Evolutionary conservation across 2,888 invertebrate genomes (phyloP).

Genomic region (Diarsia mendica): DNA sequence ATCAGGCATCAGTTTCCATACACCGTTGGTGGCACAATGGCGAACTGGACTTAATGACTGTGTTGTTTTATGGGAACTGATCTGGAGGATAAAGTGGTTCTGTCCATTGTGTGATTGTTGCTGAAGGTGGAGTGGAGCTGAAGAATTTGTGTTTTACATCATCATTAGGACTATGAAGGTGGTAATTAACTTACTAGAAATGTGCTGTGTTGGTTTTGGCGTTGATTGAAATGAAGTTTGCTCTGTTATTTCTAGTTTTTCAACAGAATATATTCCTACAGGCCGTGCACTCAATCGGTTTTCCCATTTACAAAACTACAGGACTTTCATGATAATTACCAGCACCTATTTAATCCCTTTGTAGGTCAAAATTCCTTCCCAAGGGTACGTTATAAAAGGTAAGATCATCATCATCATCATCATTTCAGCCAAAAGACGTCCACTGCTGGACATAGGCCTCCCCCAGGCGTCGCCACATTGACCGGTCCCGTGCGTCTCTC

Average conservation of each 20-base stretch:
- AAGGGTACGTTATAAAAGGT: too few species aligned
- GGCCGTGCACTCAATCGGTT: too few species aligned
- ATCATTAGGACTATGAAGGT: slow-evolving; percentile 15
- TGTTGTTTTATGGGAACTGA: slow-evolving; percentile 63
- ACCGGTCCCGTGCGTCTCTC: too few species aligned
- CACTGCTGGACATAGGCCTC: too few species aligned
- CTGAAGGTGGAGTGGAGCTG: slow-evolving; percentile 23
- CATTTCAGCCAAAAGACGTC: too few species aligned
- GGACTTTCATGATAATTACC: too few species aligned
- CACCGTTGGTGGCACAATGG: slow-evolving; percentile 46
- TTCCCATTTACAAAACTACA: too few species aligned
- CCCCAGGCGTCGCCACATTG: too few species aligned
- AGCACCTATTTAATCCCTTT: too few species aligned
- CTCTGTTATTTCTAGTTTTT: background rate
- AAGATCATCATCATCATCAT: too few species aligned
- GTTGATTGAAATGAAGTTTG: background rate
- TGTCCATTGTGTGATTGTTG: slow-evolving; percentile 51
- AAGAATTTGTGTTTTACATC: slow-evolving; percentile 55
- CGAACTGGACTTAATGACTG: slow-evolving; percentile 52
- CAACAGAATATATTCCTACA: too few species aligned
- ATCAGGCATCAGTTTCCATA: slow-evolving; percentile 57
- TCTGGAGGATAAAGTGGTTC: slow-evolving; percentile 45
- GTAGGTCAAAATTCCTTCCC: too few species aligned
- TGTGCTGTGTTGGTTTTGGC: background rate
- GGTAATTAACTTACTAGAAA: background rate